phyloP scores from a whole-genome alignment of 1,140 invertebrate species.

The Atta cephalotes region DNA sequence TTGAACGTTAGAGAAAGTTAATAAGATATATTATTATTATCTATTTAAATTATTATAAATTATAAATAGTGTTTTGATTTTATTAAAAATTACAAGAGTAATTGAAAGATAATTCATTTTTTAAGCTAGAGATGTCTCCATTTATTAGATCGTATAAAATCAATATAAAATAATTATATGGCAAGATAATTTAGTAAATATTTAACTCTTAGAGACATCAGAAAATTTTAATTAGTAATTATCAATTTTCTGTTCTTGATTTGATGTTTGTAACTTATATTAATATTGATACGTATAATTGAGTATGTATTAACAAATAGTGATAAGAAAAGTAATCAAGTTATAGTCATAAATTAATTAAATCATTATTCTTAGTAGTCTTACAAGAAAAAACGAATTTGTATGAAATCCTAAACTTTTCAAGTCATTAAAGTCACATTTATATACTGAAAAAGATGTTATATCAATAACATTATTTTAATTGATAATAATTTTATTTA shows the following conservation, averaged over 20 bases:
- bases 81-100: background rate
- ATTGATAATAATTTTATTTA: too few species aligned
- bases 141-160: too few species aligned
- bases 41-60: background rate
- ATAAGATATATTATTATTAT: background rate
- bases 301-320: background rate
- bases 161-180: constrained; percentile 12
- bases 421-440: background rate
- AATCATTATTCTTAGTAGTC: background rate
- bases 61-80: background rate
- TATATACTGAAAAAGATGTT: too few species aligned
- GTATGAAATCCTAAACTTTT: background rate
- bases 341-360: background rate
- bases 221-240: background rate
- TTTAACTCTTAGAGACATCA: background rate
- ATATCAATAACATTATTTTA: too few species aligned
- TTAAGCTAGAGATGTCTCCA: background rate
- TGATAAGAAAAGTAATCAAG: background rate
- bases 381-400: background rate
- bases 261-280: background rate
- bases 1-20: constrained; percentile 1
- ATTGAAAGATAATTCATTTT: background rate
- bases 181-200: background rate
- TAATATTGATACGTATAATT: background rate
- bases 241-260: background rate